These are phyloP conservation scores for Bradypodion pumilum DNA, from an alignment of 2,797 vertebrate species.

Conservation along the genomic window DNA sequence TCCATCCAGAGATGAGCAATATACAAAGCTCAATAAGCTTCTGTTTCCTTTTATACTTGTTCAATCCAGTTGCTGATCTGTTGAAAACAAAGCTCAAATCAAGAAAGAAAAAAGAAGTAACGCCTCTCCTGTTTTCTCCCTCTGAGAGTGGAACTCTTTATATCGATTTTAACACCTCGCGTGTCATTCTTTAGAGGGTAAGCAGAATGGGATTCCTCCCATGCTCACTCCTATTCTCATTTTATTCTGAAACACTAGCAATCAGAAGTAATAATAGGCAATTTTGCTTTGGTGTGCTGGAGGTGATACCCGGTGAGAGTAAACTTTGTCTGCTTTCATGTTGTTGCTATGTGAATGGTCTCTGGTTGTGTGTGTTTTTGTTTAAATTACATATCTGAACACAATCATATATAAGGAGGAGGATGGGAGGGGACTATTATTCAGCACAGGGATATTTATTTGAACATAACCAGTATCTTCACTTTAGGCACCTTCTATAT, in stretches of 20 bases:
- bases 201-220: not conserved
- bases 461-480: not conserved
- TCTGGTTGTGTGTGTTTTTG: conserved; percentile 4
- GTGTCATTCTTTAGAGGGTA: not conserved
- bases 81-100: conserved; percentile 42
- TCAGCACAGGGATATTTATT: conserved; percentile 19
- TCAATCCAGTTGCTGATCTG: conserved; percentile 10
- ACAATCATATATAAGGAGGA: not conserved
- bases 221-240: not conserved
- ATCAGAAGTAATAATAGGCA: conserved; percentile 12
- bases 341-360: not conserved
- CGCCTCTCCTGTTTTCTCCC: conserved; percentile 3
- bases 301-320: not conserved
- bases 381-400: conserved; percentile 2
- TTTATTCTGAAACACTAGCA: rapidly evolving
- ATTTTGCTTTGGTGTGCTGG: not conserved
- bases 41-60: conserved; percentile 49
- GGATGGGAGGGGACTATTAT: not conserved
- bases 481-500: not conserved
- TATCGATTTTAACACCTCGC: not conserved
- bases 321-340: not conserved
- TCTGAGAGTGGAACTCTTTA: not conserved
- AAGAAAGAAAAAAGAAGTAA: conserved; percentile 19
- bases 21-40: conserved; percentile 34
- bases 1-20: conserved; percentile 45